phyloP scores from a whole-genome alignment of 2,113 vertebrate species.

The Buteo buteo region DNA sequence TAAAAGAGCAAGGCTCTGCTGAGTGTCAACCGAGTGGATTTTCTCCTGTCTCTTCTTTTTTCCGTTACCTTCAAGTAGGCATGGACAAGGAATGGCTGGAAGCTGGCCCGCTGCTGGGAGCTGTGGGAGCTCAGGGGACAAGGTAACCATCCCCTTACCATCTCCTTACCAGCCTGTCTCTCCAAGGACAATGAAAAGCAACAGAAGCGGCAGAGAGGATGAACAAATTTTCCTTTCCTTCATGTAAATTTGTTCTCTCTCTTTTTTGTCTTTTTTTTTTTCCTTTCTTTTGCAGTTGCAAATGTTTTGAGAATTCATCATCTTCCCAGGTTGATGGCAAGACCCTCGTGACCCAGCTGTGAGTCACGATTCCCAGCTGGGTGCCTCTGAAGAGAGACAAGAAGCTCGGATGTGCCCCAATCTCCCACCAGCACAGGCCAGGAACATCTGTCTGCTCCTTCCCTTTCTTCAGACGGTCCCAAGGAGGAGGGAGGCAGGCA shows the following conservation, averaged over 20 bases:
- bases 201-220: neutral
- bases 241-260: neutral
- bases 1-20: neutral
- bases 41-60: neutral
- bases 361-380: constrained; percentile 30
- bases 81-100: neutral
- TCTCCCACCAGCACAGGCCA: neutral
- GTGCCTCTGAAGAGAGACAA: neutral
- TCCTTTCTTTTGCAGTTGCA: neutral
- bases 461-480: neutral
- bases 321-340: constrained; percentile 2
- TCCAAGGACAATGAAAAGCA: neutral
- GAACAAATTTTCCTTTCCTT: neutral
- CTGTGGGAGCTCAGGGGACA: neutral
- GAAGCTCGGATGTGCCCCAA: neutral
- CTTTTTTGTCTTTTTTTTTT: neutral
- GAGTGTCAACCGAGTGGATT: neutral
- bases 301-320: neutral
- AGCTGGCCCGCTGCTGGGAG: neutral
- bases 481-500: neutral
- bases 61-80: neutral
- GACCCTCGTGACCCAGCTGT: neutral
- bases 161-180: neutral
- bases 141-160: neutral
- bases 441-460: constrained; percentile 46